Percentiles rank a stretch among this genome's conserved stretches.
These are phyloP conservation scores for Zaprionus ghesquierei DNA, from an alignment of 1,140 invertebrate genomes.

Conservation along the genomic window DNA sequence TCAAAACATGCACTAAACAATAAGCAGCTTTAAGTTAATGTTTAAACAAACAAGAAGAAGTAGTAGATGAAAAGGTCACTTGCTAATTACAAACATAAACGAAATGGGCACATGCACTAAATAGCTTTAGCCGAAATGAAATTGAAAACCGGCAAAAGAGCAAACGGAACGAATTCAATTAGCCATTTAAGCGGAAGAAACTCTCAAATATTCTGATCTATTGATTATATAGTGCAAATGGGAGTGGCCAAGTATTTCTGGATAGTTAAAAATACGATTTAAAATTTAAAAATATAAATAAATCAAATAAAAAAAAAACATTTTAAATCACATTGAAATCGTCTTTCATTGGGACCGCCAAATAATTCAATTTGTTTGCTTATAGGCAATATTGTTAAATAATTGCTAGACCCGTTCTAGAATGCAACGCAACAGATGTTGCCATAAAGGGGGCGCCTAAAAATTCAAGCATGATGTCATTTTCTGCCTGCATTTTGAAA, in stretches of 20 bases:
- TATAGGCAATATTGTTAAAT: background rate
- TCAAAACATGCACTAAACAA: conserved; percentile 31
- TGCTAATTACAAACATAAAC: conserved; percentile 56
- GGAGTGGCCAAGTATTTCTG: conserved; percentile 35
- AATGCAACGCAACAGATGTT: conserved; percentile 1
- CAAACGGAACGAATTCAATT: conserved; percentile 45
- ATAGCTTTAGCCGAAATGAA: conserved; percentile 57
- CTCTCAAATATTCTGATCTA: conserved; percentile 48
- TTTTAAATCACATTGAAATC: conserved; percentile 37
- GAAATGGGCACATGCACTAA: conserved; percentile 68
- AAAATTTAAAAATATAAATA: conserved; percentile 44
- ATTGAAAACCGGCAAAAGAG: conserved; percentile 1
- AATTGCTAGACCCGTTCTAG: background rate
- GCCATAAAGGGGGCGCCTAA: background rate
- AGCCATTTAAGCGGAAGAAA: conserved; percentile 39
- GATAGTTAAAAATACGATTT: conserved; percentile 49
- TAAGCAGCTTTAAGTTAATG: conserved; percentile 77
- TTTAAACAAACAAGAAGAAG: conserved; percentile 35
- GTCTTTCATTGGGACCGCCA: background rate
- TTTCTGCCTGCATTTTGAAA: conserved; percentile 37
- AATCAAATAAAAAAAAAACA: conserved; percentile 17
- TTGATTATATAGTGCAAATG: conserved; percentile 31
- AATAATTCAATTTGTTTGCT: background rate
- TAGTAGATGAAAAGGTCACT: conserved; percentile 31
- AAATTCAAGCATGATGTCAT: conserved; percentile 60